Conservation (phyloP, 2,797 vertebrate genomes). For the Harpagifer antarcticus region DNA sequence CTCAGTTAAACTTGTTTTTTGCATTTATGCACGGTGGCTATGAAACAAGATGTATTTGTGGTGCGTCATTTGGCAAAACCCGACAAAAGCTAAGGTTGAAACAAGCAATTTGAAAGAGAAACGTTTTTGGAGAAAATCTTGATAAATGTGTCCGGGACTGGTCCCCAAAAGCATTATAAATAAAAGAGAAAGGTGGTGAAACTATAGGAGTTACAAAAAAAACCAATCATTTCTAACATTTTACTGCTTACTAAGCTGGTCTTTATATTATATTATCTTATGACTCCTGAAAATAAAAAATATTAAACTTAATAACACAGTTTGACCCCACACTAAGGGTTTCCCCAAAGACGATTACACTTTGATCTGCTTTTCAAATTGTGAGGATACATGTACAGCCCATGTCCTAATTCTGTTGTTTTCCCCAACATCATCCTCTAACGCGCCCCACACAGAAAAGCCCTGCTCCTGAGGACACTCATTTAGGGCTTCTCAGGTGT, state of each 20-base stretch:
- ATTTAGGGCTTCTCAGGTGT: not conserved
- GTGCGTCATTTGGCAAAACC: not conserved
- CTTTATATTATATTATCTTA: too few species aligned
- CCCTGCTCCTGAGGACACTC: not conserved
- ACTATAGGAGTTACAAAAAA: too few species aligned
- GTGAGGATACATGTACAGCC: not conserved
- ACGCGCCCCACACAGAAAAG: not conserved
- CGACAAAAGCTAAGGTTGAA: not conserved
- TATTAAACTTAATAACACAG: too few species aligned
- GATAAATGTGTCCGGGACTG: too few species aligned
- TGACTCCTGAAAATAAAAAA: too few species aligned
- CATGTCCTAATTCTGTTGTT: not conserved
- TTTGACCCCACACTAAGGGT: not conserved
- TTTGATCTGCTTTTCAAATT: not conserved
- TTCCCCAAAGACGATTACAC: not conserved
- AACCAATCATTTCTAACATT: too few species aligned
- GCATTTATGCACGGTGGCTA: not conserved
- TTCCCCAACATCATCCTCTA: not conserved
- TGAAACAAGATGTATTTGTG: not conserved
- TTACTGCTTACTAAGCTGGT: too few species aligned
- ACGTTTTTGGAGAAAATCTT: too few species aligned
- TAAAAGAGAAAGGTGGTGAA: too few species aligned
- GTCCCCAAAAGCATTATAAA: too few species aligned
- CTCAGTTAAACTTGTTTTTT: slow-evolving; percentile 21
- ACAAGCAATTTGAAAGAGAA: too few species aligned